Evolutionary conservation across 1,140 invertebrate genomes (phyloP).

Genomic region (Drosophila parabipectinata): DNA sequence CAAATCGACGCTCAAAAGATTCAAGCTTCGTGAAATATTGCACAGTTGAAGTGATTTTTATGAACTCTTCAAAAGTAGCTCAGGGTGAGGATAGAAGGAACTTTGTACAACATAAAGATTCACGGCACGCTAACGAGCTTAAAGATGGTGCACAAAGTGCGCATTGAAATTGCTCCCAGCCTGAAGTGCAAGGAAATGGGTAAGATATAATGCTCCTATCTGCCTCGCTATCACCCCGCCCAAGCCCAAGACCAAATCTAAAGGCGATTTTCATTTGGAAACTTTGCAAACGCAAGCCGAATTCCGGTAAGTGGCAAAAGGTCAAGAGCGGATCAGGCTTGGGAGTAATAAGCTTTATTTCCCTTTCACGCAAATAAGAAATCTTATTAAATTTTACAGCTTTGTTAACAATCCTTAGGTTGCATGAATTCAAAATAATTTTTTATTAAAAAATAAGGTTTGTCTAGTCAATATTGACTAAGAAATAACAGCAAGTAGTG

Average conservation of each 20-base stretch:
- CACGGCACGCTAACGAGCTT: slow-evolving; percentile 62
- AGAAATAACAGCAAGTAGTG: no score
- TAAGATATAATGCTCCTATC: slow-evolving; percentile 1
- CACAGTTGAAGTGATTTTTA: slow-evolving; percentile 79
- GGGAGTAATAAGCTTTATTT: neutral
- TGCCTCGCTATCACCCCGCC: neutral
- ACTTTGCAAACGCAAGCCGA: neutral
- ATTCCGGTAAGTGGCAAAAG: slow-evolving; percentile 1
- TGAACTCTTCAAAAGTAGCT: slow-evolving; percentile 71
- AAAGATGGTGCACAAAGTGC: slow-evolving; percentile 55
- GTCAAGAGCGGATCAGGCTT: slow-evolving; percentile 8
- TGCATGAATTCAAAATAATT: no score
- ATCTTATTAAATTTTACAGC: neutral
- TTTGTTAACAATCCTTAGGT: no score
- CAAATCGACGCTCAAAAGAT: slow-evolving; percentile 52
- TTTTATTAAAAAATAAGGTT: no score
- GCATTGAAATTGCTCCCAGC: slow-evolving; percentile 42
- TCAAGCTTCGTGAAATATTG: slow-evolving; percentile 73
- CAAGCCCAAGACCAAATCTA: neutral
- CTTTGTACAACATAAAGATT: slow-evolving; percentile 25
- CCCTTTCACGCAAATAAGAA: neutral
- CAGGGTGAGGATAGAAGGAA: neutral
- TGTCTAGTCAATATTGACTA: no score
- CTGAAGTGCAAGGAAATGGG: slow-evolving; percentile 3
- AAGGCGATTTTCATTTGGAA: slow-evolving; percentile 4